phyloP scores from a whole-genome alignment of 2,113 vertebrate species.

The Bufo gargarizans region DNA sequence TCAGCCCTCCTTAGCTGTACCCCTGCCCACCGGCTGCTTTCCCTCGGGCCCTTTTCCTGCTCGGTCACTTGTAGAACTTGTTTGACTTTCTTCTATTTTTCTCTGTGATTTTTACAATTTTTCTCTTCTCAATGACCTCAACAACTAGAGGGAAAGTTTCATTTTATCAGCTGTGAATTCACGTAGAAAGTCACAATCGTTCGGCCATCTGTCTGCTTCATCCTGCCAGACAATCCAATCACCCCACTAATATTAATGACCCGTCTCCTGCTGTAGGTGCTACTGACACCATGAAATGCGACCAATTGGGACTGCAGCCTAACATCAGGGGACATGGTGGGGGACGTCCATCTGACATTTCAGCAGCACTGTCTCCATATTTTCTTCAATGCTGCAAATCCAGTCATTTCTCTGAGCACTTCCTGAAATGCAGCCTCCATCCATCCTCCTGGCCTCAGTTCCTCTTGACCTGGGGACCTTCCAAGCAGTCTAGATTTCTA shows the following conservation, averaged over 20 bases:
- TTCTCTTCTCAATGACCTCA: background rate
- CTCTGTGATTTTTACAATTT: background rate
- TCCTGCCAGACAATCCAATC: constrained; percentile 28
- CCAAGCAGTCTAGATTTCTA: constrained; percentile 63
- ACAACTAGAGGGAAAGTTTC: background rate
- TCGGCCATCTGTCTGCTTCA: constrained; percentile 26
- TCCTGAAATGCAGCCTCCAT: constrained; percentile 63
- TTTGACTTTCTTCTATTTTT: no score
- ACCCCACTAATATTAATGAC: constrained; percentile 30
- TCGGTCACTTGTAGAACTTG: background rate
- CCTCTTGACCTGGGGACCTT: constrained; percentile 44
- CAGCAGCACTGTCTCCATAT: constrained; percentile 1
- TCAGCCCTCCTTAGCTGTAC: no score
- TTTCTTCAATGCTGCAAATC: constrained; percentile 50
- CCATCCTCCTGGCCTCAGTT: constrained; percentile 50
- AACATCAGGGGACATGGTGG: constrained; percentile 2
- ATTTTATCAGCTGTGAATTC: constrained; percentile 39
- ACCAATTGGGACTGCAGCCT: background rate
- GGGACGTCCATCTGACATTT: constrained; percentile 2
- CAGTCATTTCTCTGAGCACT: constrained; percentile 61
- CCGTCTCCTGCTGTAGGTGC: constrained; percentile 46
- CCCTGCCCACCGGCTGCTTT: background rate
- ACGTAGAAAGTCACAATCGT: background rate
- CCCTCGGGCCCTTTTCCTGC: background rate
- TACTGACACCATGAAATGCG: constrained; percentile 14